Evolutionary conservation across 2,888 invertebrate species (phyloP).

Genomic region (Heliconius cydno): DNA sequence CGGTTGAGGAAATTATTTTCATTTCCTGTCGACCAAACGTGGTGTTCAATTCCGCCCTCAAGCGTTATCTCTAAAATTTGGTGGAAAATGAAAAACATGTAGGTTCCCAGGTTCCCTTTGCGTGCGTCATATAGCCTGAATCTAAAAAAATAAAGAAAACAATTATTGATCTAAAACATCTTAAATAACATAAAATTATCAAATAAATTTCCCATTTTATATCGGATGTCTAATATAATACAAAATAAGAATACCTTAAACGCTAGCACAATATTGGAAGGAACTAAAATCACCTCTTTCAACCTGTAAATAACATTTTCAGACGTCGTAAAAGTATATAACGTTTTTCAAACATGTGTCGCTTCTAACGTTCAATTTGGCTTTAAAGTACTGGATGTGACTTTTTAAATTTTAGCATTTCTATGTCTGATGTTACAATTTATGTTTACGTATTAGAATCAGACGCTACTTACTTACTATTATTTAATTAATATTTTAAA

Average conservation of each 20-base stretch:
- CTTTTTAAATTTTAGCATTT: background rate
- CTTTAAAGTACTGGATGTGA: slow-evolving; percentile 39
- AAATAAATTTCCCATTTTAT: slow-evolving; percentile 48
- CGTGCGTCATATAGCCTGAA: too few relatives aligned
- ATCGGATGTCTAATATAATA: slow-evolving; percentile 51
- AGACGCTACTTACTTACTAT: too few relatives aligned
- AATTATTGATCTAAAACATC: background rate
- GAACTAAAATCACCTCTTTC: slow-evolving; percentile 65
- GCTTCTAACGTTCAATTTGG: slow-evolving; percentile 39
- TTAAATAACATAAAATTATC: slow-evolving; percentile 14
- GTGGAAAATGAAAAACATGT: too few relatives aligned
- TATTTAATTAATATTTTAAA: too few relatives aligned
- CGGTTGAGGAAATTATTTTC: too few relatives aligned
- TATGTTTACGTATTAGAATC: too few relatives aligned
- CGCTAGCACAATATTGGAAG: slow-evolving; percentile 53
- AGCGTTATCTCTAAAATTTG: too few relatives aligned
- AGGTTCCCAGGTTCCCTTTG: too few relatives aligned
- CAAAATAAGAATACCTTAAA: slow-evolving; percentile 52
- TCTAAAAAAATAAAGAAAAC: background rate
- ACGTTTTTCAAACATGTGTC: slow-evolving; percentile 59
- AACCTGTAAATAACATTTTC: slow-evolving; percentile 69
- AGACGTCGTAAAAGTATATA: slow-evolving; percentile 65
- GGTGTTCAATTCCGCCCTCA: too few relatives aligned
- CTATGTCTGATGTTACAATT: too few relatives aligned
- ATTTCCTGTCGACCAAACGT: too few relatives aligned